A percentile compares a stretch with the other conserved stretches of the same genome.
These are phyloP conservation scores for Deilephila porcellus DNA, from an alignment of 2,888 invertebrate genomes.

Conservation along the genomic window DNA sequence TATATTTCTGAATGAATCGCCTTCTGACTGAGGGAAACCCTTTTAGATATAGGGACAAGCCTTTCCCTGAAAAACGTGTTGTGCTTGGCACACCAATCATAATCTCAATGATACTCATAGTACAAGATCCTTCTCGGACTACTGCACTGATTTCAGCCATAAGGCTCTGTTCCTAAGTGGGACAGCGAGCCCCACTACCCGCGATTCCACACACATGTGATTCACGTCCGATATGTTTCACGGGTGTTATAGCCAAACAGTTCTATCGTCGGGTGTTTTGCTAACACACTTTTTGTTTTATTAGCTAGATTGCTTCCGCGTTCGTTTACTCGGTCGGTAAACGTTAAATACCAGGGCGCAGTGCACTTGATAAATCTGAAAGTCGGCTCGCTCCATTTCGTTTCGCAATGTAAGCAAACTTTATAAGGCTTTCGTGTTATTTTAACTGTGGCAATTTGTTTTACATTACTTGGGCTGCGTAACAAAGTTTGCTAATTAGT, in stretches of 20 bases:
- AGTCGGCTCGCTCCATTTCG: not conserved
- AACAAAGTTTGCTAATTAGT: too few relatives aligned
- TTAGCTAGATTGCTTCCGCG: slow-evolving; percentile 7
- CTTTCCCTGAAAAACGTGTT: not conserved
- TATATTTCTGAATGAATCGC: too few relatives aligned
- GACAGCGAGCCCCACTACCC: not conserved
- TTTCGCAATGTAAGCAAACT: not conserved
- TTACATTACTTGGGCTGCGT: too few relatives aligned
- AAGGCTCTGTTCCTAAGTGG: not conserved
- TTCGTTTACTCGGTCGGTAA: not conserved
- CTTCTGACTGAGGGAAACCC: too few relatives aligned
- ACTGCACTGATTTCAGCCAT: too few relatives aligned
- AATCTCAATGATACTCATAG: not conserved
- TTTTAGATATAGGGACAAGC: too few relatives aligned
- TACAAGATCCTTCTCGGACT: not conserved
- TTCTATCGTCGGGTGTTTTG: not conserved
- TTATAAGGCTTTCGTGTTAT: not conserved
- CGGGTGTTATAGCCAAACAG: slow-evolving; percentile 10
- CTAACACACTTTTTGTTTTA: slow-evolving; percentile 16
- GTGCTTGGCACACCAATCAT: not conserved
- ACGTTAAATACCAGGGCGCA: not conserved
- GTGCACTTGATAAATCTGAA: not conserved
- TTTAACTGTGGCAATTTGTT: not conserved
- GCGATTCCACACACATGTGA: slow-evolving; percentile 37
- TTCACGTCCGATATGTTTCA: slow-evolving; percentile 24